Conservation (phyloP, 2,113 vertebrate species). For the Aplodontia rufa region DNA sequence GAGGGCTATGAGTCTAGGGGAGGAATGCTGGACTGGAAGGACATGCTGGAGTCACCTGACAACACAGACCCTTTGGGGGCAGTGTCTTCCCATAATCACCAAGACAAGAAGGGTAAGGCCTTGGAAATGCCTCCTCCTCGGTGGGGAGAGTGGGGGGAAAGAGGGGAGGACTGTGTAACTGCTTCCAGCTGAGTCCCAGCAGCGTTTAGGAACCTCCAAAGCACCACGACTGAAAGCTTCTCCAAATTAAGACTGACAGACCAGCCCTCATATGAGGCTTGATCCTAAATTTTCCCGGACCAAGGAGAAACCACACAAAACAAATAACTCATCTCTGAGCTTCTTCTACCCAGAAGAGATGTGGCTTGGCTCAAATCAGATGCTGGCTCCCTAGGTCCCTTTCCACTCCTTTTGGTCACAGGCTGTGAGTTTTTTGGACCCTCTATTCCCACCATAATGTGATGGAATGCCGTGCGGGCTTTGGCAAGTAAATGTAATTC, state of each 20-base stretch:
- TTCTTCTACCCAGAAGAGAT: not conserved
- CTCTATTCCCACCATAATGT: not conserved
- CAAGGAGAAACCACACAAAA: slow-evolving; percentile 83
- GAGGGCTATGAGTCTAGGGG: slow-evolving; percentile 92
- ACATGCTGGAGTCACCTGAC: slow-evolving; percentile 91
- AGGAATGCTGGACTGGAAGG: slow-evolving; percentile 93
- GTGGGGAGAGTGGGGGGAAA: slow-evolving; percentile 81
- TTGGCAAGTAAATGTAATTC: not conserved
- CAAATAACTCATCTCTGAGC: slow-evolving; percentile 73
- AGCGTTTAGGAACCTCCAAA: slow-evolving; percentile 70
- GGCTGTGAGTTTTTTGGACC: not conserved
- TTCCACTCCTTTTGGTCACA: not conserved
- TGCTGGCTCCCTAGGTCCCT: not conserved
- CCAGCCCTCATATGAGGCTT: slow-evolving; percentile 61
- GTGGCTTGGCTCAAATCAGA: not conserved
- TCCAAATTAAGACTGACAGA: slow-evolving; percentile 72
- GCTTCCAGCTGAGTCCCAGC: slow-evolving; percentile 90
- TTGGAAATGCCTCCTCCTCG: slow-evolving; percentile 91
- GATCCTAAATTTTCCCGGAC: slow-evolving; percentile 57
- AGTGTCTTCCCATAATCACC: slow-evolving; percentile 96
- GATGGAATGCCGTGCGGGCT: not conserved
- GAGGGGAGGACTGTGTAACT: slow-evolving; percentile 86
- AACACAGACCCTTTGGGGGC: slow-evolving; percentile 96
- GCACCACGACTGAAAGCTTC: slow-evolving; percentile 72
- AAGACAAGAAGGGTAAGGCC: slow-evolving; percentile 99